Percentiles rank a stretch among this genome's conserved stretches.
Evolutionary conservation across 2,888 invertebrate genomes (phyloP).

Genomic region (Ectropis crepuscularia): DNA sequence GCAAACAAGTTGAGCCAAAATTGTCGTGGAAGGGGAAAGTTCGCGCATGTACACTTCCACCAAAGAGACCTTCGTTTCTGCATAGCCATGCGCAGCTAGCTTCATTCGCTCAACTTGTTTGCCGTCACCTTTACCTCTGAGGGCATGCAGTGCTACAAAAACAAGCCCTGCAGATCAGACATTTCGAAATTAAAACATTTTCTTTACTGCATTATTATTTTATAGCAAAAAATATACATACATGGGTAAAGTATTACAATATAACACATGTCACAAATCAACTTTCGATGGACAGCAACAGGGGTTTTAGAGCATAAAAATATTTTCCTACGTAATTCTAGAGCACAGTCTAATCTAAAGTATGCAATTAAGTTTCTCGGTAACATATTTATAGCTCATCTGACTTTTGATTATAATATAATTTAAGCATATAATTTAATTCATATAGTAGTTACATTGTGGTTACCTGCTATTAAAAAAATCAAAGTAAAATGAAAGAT

Average conservation of each 20-base stretch:
- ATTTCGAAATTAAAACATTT: conserved; percentile 65
- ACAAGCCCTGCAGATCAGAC: not conserved
- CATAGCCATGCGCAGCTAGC: too few relatives aligned
- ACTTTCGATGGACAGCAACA: conserved; percentile 64
- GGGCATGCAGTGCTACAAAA: too few relatives aligned
- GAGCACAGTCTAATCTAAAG: conserved; percentile 35
- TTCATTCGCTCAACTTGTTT: too few relatives aligned
- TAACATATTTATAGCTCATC: conserved; percentile 38
- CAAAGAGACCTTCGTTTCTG: too few relatives aligned
- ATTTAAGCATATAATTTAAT: conserved; percentile 26
- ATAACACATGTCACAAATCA: conserved; percentile 75
- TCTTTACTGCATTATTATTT: conserved; percentile 81
- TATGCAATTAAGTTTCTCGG: conserved; percentile 38
- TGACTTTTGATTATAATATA: conserved; percentile 18
- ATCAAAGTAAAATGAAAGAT: not conserved
- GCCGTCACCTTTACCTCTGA: too few relatives aligned
- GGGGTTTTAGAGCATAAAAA: conserved; percentile 49
- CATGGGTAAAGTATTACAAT: conserved; percentile 73
- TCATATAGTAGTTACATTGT: conserved; percentile 21
- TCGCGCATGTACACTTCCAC: too few relatives aligned
- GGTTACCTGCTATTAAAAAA: conserved; percentile 13
- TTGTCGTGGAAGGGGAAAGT: too few relatives aligned
- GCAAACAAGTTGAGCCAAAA: too few relatives aligned
- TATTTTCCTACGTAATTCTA: conserved; percentile 44
- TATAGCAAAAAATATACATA: conserved; percentile 84